Percentiles rank a stretch among this genome's conserved stretches.
These are phyloP conservation scores for Leucosticte australis DNA, from an alignment of 2,113 vertebrate genomes.

Conservation along the genomic window DNA sequence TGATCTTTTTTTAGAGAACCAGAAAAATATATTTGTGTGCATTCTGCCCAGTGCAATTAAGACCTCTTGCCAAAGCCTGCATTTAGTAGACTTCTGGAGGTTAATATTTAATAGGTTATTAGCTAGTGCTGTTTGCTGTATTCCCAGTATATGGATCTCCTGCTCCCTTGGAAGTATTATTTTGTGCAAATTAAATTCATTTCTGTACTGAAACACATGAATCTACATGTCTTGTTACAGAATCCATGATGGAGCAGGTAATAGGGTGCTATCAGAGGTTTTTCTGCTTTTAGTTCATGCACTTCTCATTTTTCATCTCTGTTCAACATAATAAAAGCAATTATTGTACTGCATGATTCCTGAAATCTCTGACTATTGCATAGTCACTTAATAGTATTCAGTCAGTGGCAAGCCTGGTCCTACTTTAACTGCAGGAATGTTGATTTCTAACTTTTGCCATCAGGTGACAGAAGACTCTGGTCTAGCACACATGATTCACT, in stretches of 20 bases:
- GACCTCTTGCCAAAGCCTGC: not conserved
- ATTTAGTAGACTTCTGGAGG: not conserved
- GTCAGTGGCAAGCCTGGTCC: not conserved
- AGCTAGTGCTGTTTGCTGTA: not conserved
- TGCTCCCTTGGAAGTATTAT: not conserved
- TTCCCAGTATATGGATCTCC: not conserved
- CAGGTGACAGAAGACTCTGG: not conserved
- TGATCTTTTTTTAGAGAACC: not conserved
- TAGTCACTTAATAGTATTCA: not conserved
- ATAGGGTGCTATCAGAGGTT: not conserved
- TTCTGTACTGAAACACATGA: not conserved
- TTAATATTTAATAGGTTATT: slow-evolving; percentile 30
- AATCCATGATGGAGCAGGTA: not conserved
- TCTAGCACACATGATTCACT: not conserved
- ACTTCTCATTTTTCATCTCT: not conserved
- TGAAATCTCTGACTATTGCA: not conserved
- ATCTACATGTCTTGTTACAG: not conserved
- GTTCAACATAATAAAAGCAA: not conserved
- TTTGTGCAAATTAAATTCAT: not conserved
- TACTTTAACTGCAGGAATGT: not conserved
- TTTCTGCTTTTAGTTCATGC: not conserved
- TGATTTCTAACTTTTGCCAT: not conserved
- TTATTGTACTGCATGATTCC: not conserved
- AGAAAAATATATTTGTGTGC: not conserved
- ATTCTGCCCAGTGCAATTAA: not conserved